phyloP scores from a whole-genome alignment of 2,113 vertebrate species.

The Maccullochella peelii region DNA sequence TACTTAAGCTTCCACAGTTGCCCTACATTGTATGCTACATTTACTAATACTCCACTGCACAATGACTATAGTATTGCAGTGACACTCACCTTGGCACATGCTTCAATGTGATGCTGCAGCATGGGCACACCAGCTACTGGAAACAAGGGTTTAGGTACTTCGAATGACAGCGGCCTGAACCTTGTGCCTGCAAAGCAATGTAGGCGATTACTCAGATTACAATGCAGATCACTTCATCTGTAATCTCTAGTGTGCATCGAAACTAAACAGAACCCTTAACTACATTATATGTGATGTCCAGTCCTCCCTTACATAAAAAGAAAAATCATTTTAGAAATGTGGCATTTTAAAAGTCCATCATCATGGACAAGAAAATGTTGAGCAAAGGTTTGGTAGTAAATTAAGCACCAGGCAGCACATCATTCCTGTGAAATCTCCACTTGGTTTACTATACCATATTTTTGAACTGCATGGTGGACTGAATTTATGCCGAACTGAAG shows the following conservation, averaged over 20 bases:
- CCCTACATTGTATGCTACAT: background rate
- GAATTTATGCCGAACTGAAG: background rate
- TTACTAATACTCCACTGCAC: background rate
- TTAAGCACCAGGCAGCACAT: background rate
- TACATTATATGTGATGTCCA: background rate
- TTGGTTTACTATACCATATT: background rate
- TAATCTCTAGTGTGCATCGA: background rate
- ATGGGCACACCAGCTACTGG: conserved; percentile 98
- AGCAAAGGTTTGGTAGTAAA: background rate
- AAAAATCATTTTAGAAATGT: background rate
- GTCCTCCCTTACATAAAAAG: background rate
- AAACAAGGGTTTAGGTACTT: conserved; percentile 97
- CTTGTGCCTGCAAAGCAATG: conserved; percentile 85
- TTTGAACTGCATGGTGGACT: background rate
- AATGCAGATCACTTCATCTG: background rate
- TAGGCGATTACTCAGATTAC: background rate
- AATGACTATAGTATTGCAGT: background rate
- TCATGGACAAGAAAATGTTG: background rate
- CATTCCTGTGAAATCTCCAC: background rate
- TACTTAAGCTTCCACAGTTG: background rate
- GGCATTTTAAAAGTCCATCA: background rate
- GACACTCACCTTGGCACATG: conserved; percentile 90
- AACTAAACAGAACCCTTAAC: background rate
- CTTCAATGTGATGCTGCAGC: conserved; percentile 97
- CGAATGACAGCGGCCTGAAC: conserved; percentile 96